Evolutionary conservation across 2,113 vertebrate species (phyloP).

Genomic region (Mirounga angustirostris): DNA sequence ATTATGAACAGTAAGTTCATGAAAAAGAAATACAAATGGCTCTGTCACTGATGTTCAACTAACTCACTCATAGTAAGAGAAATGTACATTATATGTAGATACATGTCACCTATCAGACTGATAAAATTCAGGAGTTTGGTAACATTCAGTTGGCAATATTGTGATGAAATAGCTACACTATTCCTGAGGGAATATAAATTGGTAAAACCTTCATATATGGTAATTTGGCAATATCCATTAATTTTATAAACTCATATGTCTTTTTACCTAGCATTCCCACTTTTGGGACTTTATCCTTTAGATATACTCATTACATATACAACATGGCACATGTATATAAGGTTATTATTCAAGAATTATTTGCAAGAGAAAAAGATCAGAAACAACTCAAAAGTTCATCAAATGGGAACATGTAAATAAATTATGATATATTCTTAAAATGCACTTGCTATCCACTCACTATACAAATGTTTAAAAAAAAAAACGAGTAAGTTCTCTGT

Average conservation of each 20-base stretch:
- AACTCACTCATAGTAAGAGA: background rate
- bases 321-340: background rate
- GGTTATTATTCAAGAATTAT: background rate
- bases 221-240: background rate
- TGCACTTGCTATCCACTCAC: background rate
- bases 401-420: background rate
- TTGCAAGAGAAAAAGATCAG: background rate
- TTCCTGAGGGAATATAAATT: background rate
- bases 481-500: background rate
- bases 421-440: background rate
- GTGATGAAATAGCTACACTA: background rate
- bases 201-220: background rate
- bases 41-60: background rate
- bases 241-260: background rate
- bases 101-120: background rate
- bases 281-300: background rate
- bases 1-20: background rate
- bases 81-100: background rate
- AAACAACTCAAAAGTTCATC: constrained; percentile 25
- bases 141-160: background rate
- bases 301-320: background rate
- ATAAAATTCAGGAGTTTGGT: background rate
- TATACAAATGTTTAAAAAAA: background rate
- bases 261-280: background rate
- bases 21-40: background rate